Evolutionary conservation across 2,113 vertebrate species (phyloP), one percentile per base, ranked within the genome.

Genomic region (Cairina moschata): DNA sequence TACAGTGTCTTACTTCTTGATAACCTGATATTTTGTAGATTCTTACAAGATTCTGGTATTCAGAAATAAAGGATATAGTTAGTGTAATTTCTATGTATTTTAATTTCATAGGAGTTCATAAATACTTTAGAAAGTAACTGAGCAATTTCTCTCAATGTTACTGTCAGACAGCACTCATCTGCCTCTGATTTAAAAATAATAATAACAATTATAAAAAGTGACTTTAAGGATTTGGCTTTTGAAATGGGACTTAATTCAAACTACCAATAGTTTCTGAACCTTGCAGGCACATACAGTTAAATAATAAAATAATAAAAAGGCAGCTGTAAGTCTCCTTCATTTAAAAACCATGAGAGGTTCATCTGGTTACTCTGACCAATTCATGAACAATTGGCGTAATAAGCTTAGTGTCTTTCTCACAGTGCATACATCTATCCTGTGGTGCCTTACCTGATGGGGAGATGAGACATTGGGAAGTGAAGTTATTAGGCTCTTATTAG

Each of bases 1-100:
- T 94, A 88, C 38, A 90, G 54, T 88, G 42, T 95, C 80, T 88
- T 83, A 62, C 76, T 75, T 78, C 13, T 60, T 93, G 44, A 74
- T 69, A 86, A 28, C 65, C 69, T 93, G 40, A 69, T 86, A 62
- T 38, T 48, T 95, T 96, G 88, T 59, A 83, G 91, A 76, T 67
- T 95, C 73, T 77, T 63, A 62, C 40, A 5, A 91, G 91, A 71
- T 2, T 72, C 67, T 54, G 6, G 6, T 55, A 93, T 90, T 95
- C 20, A 54, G 81, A 96, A 97, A 86, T 86, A 97, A 96, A 93
- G 78, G 55, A 92, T 80, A 26, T 6, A 94, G 93, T 93, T 86
- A 91, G 50, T 92, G 58, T 13, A 92, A 94, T 52, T 94, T 91
- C 58, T 86, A 65, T 50, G 54, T 28, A 38, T 90, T 95, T 96